Evolutionary conservation across 2,797 vertebrate species (phyloP), one percentile per base, ranked within the genome.

Genomic region (Micrastur ruficollis): DNA sequence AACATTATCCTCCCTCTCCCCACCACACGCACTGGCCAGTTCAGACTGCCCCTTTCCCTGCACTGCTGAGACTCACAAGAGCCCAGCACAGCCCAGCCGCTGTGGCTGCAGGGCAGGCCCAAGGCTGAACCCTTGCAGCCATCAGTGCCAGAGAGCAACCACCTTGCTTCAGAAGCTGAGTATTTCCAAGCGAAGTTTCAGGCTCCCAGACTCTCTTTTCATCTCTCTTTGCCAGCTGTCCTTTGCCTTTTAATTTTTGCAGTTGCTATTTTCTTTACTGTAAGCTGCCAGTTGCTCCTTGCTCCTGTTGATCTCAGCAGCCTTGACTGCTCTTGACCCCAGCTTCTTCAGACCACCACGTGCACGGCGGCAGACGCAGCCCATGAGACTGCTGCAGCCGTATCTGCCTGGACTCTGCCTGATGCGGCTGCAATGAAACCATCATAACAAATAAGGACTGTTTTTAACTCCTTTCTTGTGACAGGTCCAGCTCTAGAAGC

Each of bases 51-150:
- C 15, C 22, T 34, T 56, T 40, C 9, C 46, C 31, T 68, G 26
- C 22, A 13, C 53, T 53, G 46, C 9, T 32, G 29, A 23, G 38
- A 47, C 26, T 23, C 12, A 21, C 27, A 31, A 19, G 14, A 34
- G 34, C 21, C 19, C 46, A 44, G 8, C 38, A 14, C 13, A 21
- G 5, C 16, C 1, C 11, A 18, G 5, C 16, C 1, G 0, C 20
- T 36, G 25, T 15, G 46, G 13, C 67, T 70, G 46, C 27, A 34
- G 56, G 49, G 29, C 72, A 25, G 12, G 14, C 20, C 31, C n/a
- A 16, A 42, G 18, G 31, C 1, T 67, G 11, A 53, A 58, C 32
- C 19, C 66, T 49, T 67, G 38, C 50, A 75, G 22, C 40, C 55
- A 12, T 26, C 79, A 46, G 55, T 26, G 49, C 55, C 29, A 36